Percentiles rank a stretch among this genome's conserved stretches.
These are phyloP conservation scores for Drosophila monieri DNA, from an alignment of 2,888 invertebrate species.

Conservation along the genomic window DNA sequence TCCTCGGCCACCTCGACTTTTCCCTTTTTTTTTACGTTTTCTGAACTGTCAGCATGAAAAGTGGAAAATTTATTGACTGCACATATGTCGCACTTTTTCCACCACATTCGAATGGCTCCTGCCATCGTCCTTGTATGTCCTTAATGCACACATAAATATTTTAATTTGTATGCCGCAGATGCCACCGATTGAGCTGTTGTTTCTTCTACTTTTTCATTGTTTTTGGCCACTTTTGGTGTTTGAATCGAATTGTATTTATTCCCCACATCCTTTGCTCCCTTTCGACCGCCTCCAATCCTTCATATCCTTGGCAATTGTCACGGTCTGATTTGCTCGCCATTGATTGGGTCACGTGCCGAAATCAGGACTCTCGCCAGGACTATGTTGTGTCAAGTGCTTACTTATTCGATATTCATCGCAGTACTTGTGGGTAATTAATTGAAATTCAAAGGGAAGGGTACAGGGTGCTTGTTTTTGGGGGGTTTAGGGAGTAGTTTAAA, in stretches of 20 bases:
- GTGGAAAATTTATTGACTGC: conserved; percentile 79
- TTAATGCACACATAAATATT: conserved; percentile 54
- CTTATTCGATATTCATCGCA: conserved; percentile 2
- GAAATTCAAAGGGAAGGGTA: neutral
- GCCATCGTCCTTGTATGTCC: conserved; percentile 21
- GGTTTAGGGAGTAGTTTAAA: neutral
- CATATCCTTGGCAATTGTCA: conserved; percentile 50
- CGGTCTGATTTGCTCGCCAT: conserved; percentile 61
- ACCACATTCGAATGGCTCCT: conserved; percentile 26
- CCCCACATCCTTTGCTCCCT: neutral
- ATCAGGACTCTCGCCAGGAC: neutral
- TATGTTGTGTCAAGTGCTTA: neutral
- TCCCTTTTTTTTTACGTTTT: conserved; percentile 40
- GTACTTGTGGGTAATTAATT: conserved; percentile 3
- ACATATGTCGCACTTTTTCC: conserved; percentile 75
- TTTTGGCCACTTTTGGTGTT: conserved; percentile 57
- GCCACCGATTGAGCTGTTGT: conserved; percentile 65
- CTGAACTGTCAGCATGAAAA: conserved; percentile 77
- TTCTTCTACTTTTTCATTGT: neutral
- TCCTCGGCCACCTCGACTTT: conserved; percentile 15
- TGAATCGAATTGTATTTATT: conserved; percentile 22
- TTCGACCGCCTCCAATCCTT: conserved; percentile 17
- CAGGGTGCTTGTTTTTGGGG: neutral
- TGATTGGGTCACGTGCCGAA: conserved; percentile 69
- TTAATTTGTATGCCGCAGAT: conserved; percentile 75